Evolutionary conservation across 2,888 invertebrate species (phyloP).

Genomic region (Drosophila demipolita): DNA sequence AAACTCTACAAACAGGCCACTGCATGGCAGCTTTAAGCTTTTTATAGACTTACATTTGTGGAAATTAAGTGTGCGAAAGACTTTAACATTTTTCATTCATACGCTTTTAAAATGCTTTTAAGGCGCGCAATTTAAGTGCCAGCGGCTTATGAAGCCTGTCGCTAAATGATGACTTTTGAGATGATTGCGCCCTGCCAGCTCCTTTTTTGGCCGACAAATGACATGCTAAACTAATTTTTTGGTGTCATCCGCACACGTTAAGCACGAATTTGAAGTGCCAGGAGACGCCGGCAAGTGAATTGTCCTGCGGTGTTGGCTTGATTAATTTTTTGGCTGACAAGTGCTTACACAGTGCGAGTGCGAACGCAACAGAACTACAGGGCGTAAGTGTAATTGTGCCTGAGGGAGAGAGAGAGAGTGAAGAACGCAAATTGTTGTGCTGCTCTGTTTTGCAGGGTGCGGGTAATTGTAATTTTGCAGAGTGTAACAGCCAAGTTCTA

Average conservation of each 20-base stretch:
- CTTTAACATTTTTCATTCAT: background rate
- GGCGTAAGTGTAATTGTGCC: background rate
- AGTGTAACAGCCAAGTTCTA: conserved; percentile 48
- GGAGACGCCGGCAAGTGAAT: conserved; percentile 43
- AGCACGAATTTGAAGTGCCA: conserved; percentile 59
- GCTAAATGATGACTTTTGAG: conserved; percentile 40
- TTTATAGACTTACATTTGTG: conserved; percentile 1
- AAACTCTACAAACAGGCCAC: background rate
- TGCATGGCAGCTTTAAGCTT: background rate
- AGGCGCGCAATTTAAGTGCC: background rate
- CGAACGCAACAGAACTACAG: background rate
- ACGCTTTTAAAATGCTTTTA: conserved; percentile 26
- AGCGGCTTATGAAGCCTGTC: conserved; percentile 10
- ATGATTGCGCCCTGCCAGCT: conserved; percentile 19
- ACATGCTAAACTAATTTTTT: conserved; percentile 75
- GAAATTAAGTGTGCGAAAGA: background rate
- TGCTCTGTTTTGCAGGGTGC: conserved; percentile 18
- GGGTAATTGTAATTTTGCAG: conserved; percentile 65
- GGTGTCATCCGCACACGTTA: conserved; percentile 73
- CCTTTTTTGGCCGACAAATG: conserved; percentile 50
- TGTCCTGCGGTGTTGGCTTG: conserved; percentile 65
- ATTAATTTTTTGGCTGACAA: conserved; percentile 74
- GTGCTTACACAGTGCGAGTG: conserved; percentile 43
- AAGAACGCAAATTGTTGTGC: conserved; percentile 59
- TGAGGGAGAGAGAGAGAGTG: background rate